Conservation (phyloP, 1,140 invertebrate species). For the Lasaia peninsularis region DNA sequence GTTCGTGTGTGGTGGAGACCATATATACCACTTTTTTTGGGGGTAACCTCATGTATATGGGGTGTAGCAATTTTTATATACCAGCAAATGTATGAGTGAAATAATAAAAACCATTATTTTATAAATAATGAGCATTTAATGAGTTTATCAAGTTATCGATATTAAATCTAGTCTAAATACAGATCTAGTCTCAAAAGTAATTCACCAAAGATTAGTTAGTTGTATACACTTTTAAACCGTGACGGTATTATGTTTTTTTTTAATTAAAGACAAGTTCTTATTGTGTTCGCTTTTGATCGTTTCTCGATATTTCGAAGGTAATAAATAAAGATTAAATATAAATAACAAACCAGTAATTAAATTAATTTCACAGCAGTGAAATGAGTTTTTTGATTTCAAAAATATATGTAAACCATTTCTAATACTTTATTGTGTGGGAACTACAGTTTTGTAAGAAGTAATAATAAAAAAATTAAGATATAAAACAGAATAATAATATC, state of each 20-base stretch:
- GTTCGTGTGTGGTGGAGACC: constrained; percentile 68
- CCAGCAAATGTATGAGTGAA: constrained; percentile 62
- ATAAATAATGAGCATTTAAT: constrained; percentile 12
- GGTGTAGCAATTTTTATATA: constrained; percentile 82
- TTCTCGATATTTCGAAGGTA: background rate
- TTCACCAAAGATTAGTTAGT: constrained; percentile 9
- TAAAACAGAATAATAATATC: no score
- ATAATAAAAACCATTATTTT: background rate
- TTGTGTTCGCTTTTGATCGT: background rate
- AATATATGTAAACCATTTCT: no score
- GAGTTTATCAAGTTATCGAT: background rate
- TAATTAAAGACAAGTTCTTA: background rate
- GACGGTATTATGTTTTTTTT: background rate
- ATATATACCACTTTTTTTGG: constrained; percentile 81
- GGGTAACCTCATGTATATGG: constrained; percentile 84
- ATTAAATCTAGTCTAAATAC: background rate
- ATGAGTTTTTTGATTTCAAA: no score
- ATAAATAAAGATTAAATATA: no score
- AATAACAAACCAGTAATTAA: no score
- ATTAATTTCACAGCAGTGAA: no score
- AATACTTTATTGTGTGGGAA: no score
- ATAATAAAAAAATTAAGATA: no score
- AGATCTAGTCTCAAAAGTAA: background rate
- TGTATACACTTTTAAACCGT: background rate
- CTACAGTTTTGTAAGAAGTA: no score